Evolutionary conservation across 2,113 vertebrate species (phyloP), one percentile per base, ranked within the genome.

Genomic region (Ornithorhynchus anatinus): DNA sequence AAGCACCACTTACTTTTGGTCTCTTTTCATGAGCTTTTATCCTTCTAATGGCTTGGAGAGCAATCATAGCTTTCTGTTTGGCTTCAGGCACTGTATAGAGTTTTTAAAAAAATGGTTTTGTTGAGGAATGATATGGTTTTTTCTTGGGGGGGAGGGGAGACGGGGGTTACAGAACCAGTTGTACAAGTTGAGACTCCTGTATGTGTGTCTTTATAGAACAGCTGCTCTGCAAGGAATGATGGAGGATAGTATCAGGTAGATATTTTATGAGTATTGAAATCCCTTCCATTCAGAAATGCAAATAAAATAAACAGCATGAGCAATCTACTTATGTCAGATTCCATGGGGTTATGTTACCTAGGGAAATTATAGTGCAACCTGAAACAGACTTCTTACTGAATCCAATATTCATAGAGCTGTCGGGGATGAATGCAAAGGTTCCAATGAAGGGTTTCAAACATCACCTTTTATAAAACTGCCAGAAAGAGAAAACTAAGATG

Each of bases 261-360:
- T 90, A 88, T 87, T 91, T 84, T 84, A 87, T 89, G 80, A 82
- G 66, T 79, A 83, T 70, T 86, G 77, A 84, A 79, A 79, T 81
- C 86, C 50, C 50, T 85, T 91, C 75, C 86, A 78, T 89, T 87
- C 86, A 89, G 77, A 89, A 86, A 88, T 90, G 80, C 85, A 90
- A 82, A 86, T 88, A 76, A 81, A 89, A 85, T 82, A 81, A 81
- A 79, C 80, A 83, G 72, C 59, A 77, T 61, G 64, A 88, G 67
- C 76, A 69, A 65, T 85, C 80, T 86, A 68, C 69, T 88, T 82
- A 65, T 84, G 70, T 75, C 77, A 76, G 80, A 13, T 80, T 75
- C 79, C 75, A 14, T 2, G 14, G 80, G 68, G 39, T 81, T 83
- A 52, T 19, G 3, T 79, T 86, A 68, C 22, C 22, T 39, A 42